Evolutionary conservation across 1,140 invertebrate genomes (phyloP).

Genomic region (Achatina immaculata): DNA sequence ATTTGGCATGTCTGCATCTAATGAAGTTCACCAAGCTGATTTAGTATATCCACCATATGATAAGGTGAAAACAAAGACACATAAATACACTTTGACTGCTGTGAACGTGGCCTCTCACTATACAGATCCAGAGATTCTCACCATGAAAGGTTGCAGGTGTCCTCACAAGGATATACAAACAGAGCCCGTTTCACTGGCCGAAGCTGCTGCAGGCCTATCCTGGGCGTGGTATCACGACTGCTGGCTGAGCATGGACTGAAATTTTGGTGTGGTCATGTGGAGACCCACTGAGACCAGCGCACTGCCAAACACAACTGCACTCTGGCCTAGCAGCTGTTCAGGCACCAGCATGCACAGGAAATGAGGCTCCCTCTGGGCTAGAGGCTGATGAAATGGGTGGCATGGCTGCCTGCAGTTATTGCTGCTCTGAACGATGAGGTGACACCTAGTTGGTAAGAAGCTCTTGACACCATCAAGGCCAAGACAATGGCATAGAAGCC

Average conservation of each 20-base stretch:
- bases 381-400: constrained; percentile 15
- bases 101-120: constrained; percentile 41
- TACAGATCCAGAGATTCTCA: constrained; percentile 46
- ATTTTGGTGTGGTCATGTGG: constrained; percentile 26
- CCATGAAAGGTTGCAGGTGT: constrained; percentile 41
- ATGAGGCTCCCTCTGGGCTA: constrained; percentile 9
- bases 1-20: constrained; percentile 36
- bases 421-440: constrained; percentile 37
- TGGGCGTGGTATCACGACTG: not conserved
- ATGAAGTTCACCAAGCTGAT: constrained; percentile 48
- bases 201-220: constrained; percentile 43
- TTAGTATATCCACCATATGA: constrained; percentile 45
- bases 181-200: constrained; percentile 39
- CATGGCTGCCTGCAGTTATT: constrained; percentile 34
- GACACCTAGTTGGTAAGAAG: constrained; percentile 37
- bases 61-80: constrained; percentile 25
- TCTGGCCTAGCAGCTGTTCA: constrained; percentile 36
- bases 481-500: constrained; percentile 26
- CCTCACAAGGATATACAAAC: constrained; percentile 43
- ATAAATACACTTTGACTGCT: constrained; percentile 42
- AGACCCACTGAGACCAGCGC: constrained; percentile 19
- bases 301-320: constrained; percentile 26
- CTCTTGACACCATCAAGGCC: constrained; percentile 37
- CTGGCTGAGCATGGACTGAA: constrained; percentile 39
- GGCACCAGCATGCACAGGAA: constrained; percentile 44